Base-by-base conservation (phyloP, 2,113 vertebrate genomes). In the Microtus ochrogaster region DNA sequence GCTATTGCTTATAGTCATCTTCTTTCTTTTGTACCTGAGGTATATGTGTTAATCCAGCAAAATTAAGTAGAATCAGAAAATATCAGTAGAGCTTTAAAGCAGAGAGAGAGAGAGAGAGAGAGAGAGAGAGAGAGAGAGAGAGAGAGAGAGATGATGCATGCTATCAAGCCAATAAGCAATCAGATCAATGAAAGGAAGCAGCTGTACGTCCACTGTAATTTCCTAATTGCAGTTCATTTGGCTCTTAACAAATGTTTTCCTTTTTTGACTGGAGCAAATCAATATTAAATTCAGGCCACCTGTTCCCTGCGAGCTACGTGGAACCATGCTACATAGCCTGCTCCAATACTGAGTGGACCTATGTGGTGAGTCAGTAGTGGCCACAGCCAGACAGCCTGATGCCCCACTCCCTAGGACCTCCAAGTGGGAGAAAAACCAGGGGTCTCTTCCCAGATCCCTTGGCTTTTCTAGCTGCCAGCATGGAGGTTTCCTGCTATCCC, bases 151-250 rank as follows among this genome's bases (percentile, higher is more conserved):
- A 65, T 74, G 39, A 90, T 92, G 24, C 33, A 13, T 58, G 86
- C 39, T 84, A 39, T n/a, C 61, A 95, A 73, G 52, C 96, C 66
- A 96, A 89, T 86, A 96, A 85, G 77, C 30, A 92, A 95, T 66
- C 36, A 30, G 77, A 41, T 65, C 47, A 77, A 87, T 91, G 81
- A 30, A 77, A 78, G 92, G 22, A 55, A 21, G 52, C 30, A 30
- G 83, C 79, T 85, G 17, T 74, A 79, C 61, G 9, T 82, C 93
- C 76, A n/a, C 61, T 86, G 9, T 77, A 70, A 91, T 55, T 89
- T 49, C 58, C 47, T 92, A 94, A 95, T 79, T 94, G 63, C 24
- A 94, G 68, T 96, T 70, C 52, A 92, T 77, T 93, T n/a, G 77
- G 77, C 47, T 88, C 91, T 73, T 93, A 94, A 91, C 8, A 89